A percentile compares a stretch with the other conserved stretches of the same genome.
Evolutionary conservation across 2,888 invertebrate species (phyloP).

Genomic region (Colletes collaris): DNA sequence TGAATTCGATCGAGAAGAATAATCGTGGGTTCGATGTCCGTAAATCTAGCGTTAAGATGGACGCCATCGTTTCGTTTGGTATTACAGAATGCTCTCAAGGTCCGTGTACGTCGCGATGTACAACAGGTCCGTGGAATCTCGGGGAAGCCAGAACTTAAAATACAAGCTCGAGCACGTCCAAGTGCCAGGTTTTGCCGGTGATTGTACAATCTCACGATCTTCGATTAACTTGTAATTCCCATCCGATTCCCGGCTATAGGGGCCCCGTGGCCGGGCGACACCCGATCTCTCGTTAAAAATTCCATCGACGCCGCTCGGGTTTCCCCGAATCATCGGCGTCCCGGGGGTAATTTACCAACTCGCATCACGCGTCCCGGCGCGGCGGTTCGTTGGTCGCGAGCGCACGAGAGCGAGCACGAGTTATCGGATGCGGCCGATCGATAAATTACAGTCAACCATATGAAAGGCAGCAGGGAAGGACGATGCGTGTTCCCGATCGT

Average conservation of each 20-base stretch:
- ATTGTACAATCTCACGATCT: slow-evolving; percentile 34
- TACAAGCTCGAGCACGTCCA: background rate
- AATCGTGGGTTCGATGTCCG: too few species aligned
- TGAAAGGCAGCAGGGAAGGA: slow-evolving; percentile 50
- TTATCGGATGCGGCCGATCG: slow-evolving; percentile 63
- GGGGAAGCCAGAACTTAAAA: too few species aligned
- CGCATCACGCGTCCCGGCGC: slow-evolving; percentile 30
- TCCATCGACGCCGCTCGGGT: slow-evolving; percentile 38
- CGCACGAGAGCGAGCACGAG: slow-evolving; percentile 18
- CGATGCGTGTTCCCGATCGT: slow-evolving; percentile 57
- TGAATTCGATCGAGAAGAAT: too few species aligned
- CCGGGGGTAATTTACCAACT: slow-evolving; percentile 41
- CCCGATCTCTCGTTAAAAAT: slow-evolving; percentile 51
- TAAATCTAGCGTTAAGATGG: too few species aligned
- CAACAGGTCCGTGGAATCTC: too few species aligned
- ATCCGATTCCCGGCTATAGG: slow-evolving; percentile 35
- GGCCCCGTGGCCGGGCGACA: slow-evolving; percentile 19
- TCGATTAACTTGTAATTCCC: slow-evolving; percentile 56
- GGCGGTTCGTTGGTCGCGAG: background rate
- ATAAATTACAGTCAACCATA: slow-evolving; percentile 69
- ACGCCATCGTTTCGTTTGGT: too few species aligned
- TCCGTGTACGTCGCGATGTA: too few species aligned
- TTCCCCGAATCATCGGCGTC: slow-evolving; percentile 50
- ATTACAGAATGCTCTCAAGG: too few species aligned
- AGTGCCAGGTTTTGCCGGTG: background rate